phyloP scores from a whole-genome alignment of 2,113 vertebrate species.

The Anhinga anhinga region DNA sequence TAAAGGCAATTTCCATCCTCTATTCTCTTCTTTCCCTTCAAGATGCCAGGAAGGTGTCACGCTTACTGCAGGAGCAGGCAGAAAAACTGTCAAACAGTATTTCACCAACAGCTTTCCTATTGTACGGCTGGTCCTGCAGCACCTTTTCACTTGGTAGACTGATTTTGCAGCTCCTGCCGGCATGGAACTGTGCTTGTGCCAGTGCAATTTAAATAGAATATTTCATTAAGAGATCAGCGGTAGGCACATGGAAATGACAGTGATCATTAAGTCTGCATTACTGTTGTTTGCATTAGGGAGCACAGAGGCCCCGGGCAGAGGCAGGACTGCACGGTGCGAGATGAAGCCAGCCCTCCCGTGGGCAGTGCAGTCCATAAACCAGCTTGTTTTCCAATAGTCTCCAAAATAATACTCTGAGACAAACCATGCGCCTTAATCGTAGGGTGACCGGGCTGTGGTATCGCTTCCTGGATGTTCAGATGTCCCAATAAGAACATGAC shows the following conservation, averaged over 20 bases:
- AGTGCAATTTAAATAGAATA: not conserved
- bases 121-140: not conserved
- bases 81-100: not conserved
- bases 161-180: not conserved
- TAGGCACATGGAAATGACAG: not conserved
- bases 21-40: not conserved
- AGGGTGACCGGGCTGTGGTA: not conserved
- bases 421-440: accelerated
- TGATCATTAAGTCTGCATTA: not conserved
- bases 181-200: not conserved
- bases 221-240: constrained; percentile 12
- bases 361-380: not conserved
- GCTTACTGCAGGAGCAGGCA: not conserved
- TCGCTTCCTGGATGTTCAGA: not conserved
- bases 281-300: not conserved
- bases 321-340: accelerated
- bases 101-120: not conserved
- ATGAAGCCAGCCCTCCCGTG: not conserved
- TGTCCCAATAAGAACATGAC: accelerated
- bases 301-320: not conserved
- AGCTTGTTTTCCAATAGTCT: not conserved
- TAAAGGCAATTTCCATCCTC: not conserved
- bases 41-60: not conserved
- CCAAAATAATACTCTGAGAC: not conserved
- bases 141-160: not conserved